These are phyloP conservation scores for Heliconius himera DNA, from an alignment of 1,140 invertebrate species.

Conservation along the genomic window DNA sequence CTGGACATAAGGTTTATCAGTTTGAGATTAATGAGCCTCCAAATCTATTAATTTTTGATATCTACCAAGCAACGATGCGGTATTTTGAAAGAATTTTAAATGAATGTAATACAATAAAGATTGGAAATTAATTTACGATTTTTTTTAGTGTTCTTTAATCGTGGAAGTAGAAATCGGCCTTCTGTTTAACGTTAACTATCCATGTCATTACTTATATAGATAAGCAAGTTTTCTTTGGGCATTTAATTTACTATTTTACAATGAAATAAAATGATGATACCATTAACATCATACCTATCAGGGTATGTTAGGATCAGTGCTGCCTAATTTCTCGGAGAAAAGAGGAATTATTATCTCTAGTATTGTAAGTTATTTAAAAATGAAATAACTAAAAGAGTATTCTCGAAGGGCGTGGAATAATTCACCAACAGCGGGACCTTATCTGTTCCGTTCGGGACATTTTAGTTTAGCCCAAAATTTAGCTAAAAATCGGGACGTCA, in stretches of 20 bases:
- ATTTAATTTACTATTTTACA: not conserved
- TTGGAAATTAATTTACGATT: constrained; percentile 45
- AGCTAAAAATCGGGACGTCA: too few relatives aligned
- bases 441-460: too few relatives aligned
- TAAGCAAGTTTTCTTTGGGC: not conserved
- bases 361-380: too few relatives aligned
- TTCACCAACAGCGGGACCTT: too few relatives aligned
- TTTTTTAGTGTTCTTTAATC: constrained; percentile 34
- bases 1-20: not conserved
- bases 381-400: too few relatives aligned
- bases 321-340: too few relatives aligned
- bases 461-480: too few relatives aligned
- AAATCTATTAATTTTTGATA: constrained; percentile 35
- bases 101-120: constrained; percentile 42
- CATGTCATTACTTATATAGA: not conserved
- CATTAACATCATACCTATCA: not conserved
- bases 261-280: not conserved
- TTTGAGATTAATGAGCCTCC: constrained; percentile 5
- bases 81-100: constrained; percentile 44
- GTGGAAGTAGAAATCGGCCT: constrained; percentile 8
- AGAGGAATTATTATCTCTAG: too few relatives aligned
- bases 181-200: not conserved
- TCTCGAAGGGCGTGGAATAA: too few relatives aligned
- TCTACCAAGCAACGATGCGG: constrained; percentile 36
- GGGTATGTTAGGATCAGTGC: too few relatives aligned